Evolutionary conservation across 2,797 vertebrate genomes (phyloP).

Genomic region (Oophaga sylvatica): DNA sequence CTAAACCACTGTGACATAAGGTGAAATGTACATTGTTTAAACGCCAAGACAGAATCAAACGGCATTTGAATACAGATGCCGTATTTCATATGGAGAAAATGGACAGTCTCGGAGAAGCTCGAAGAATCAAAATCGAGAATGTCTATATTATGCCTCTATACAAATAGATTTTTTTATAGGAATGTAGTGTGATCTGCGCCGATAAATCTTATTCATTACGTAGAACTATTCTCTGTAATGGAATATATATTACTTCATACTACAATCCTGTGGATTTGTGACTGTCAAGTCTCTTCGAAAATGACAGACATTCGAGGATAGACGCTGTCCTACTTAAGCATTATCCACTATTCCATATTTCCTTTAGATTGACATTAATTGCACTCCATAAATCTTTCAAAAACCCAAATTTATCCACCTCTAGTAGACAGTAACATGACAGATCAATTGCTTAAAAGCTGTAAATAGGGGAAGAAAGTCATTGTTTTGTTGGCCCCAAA

Average conservation of each 20-base stretch:
- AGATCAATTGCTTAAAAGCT: slow-evolving; percentile 8
- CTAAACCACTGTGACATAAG: slow-evolving; percentile 38
- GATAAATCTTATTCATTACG: not conserved
- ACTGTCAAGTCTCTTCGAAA: not conserved
- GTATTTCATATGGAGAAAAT: slow-evolving; percentile 16
- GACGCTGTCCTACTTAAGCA: slow-evolving; percentile 6
- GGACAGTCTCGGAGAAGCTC: not conserved
- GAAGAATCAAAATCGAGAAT: not conserved
- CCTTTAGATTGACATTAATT: slow-evolving; percentile 33
- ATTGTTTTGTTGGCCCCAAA: not conserved
- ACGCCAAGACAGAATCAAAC: slow-evolving; percentile 11
- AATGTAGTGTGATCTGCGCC: too few species aligned
- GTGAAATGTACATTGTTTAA: slow-evolving; percentile 47
- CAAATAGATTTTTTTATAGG: not conserved
- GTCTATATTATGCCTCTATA: not conserved
- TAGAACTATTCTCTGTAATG: not conserved
- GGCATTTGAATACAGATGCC: slow-evolving; percentile 32
- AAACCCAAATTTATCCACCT: not conserved
- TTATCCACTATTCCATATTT: slow-evolving; percentile 20
- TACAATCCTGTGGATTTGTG: not conserved
- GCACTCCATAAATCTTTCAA: slow-evolving; percentile 24
- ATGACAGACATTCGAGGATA: not conserved
- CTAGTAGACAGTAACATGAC: slow-evolving; percentile 15
- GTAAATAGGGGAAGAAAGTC: slow-evolving; percentile 1
- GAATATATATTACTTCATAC: slow-evolving; percentile 3